Evolutionary conservation across 2,113 vertebrate genomes (phyloP), one percentile per base, ranked within the genome.

Genomic region (Boleophthalmus pectinirostris): DNA sequence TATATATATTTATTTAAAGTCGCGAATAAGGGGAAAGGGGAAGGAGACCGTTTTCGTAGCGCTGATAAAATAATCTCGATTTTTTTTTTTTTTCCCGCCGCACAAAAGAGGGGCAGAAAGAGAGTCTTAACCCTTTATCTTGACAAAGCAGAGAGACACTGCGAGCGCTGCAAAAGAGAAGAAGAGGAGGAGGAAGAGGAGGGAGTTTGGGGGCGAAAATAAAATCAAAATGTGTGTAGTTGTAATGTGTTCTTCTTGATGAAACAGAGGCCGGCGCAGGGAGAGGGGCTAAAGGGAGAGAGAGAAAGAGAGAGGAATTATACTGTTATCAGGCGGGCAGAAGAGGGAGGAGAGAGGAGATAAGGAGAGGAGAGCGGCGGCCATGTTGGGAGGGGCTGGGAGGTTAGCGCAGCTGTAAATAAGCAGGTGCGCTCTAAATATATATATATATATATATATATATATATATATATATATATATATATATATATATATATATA

Each of bases 101-200:
- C 82, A 92, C 91, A 95, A 94, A 95, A 95, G 95, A 93, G 94
- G 92, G 93, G 95, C 95, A 25, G 6, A 24, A 24, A 23, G 56
- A 58, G 56, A 95, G 95, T 96, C 95, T 97, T 98, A 99, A 98
- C 96, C 95, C 95, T 98, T 98, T 97, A 97, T 99, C 97, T 98
- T 95, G 93, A 95, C 95, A 92, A 93, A 96, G 95, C 96, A 99
- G 96, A 97, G 96, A 98, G 95, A 97, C 95, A 93, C 85, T 92
- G 78, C 83, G 92, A 92, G 93, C 94, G 95, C 96, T 95, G 96
- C 94, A 71, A 18, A 20, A 15, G 16, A 15, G 49, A 18, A 16
- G 56, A 29, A 2, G 14, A 20, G 58, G 10, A 16, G 4, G 57
- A 20, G 38, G 18, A 21, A 29, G 33, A 12, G 64, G 63, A 12